Conservation (phyloP, 30 jellyfish, hydroid and myxozoan species). For the Aurelia aurita region DNA sequence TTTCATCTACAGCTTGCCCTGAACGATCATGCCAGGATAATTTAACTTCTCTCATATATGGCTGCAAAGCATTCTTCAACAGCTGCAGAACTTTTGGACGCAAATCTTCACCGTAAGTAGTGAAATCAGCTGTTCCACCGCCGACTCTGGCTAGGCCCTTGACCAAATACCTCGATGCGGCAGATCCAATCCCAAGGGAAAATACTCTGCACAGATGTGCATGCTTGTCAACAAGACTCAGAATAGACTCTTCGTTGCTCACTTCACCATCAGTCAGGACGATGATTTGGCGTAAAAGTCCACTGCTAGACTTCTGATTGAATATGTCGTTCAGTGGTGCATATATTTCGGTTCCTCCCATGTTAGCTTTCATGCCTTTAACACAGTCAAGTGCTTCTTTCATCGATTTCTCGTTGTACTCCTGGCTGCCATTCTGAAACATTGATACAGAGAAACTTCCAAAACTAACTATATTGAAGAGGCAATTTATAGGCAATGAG, state of each 20-base stretch:
- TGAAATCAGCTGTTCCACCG: background rate
- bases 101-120: background rate
- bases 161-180: background rate
- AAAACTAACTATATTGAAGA: slow-evolving; percentile 19
- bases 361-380: slow-evolving; percentile 1
- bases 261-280: slow-evolving; percentile 35
- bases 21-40: background rate
- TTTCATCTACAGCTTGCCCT: background rate
- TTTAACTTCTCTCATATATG: background rate
- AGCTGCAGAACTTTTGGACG: slow-evolving; percentile 8
- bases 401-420: background rate
- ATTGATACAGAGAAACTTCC: background rate
- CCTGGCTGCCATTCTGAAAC: slow-evolving; percentile 3
- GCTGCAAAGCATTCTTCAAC: background rate
- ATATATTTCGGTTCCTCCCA: slow-evolving; percentile 23
- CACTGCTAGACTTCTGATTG: background rate
- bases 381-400: background rate
- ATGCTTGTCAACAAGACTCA: slow-evolving; percentile 1
- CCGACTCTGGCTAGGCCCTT: background rate
- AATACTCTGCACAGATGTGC: background rate
- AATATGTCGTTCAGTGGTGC: background rate
- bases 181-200: background rate
- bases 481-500: background rate
- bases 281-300: background rate
- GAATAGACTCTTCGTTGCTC: background rate